A percentile compares a stretch with the other conserved stretches of the same genome.
Conservation (phyloP, 2,797 vertebrate genomes). For the Crenichthys baileyi region DNA sequence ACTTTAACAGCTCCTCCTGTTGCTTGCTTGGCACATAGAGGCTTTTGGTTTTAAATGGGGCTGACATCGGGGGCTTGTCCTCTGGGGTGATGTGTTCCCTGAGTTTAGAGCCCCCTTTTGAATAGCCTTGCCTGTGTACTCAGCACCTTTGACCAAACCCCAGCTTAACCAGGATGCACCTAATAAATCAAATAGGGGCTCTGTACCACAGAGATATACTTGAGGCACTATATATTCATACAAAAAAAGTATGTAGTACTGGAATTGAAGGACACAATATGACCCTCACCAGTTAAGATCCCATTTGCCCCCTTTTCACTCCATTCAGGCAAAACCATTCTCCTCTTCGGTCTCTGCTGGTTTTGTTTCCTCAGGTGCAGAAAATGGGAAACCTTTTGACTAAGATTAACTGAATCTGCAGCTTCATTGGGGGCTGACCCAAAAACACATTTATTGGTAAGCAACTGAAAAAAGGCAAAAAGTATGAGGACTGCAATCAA, state of each 20-base stretch:
- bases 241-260: not conserved
- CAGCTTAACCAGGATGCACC: conserved; percentile 98
- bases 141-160: conserved; percentile 95
- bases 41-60: conserved; percentile 88
- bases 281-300: conserved; percentile 91
- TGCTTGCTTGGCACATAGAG: conserved; percentile 94
- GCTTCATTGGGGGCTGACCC: conserved; percentile 83
- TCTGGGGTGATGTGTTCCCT: conserved; percentile 96
- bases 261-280: not conserved
- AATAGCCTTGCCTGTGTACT: conserved; percentile 95
- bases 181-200: conserved; percentile 52
- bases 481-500: conserved; percentile 12
- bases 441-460: conserved; percentile 63
- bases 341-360: conserved; percentile 77
- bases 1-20: conserved; percentile 97
- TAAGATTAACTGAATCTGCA: conserved; percentile 86
- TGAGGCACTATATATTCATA: not conserved
- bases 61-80: conserved; percentile 92
- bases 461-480: not conserved
- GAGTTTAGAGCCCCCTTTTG: conserved; percentile 96
- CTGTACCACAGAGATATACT: not conserved
- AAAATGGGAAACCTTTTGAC: conserved; percentile 86
- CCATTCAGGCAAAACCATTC: conserved; percentile 89
- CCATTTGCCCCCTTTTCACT: conserved; percentile 95
- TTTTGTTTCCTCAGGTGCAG: conserved; percentile 52